phyloP scores from a whole-genome alignment of 2,888 invertebrate genomes.

The Melieria omissa region DNA sequence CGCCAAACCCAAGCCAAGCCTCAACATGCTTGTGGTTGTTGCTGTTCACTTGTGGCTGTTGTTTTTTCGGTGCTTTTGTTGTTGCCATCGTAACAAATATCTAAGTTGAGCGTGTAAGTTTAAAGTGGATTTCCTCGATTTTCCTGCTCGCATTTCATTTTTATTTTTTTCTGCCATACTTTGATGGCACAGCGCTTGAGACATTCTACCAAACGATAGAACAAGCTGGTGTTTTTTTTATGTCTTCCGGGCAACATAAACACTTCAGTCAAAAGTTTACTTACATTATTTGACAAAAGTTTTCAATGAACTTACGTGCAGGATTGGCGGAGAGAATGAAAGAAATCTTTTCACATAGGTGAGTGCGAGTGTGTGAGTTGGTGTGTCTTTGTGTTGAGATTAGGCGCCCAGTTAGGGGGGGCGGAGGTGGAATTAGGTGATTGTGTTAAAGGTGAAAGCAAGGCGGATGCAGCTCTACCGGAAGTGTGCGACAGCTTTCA shows the following conservation, averaged over 20 bases:
- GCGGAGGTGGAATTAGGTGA: too few species aligned
- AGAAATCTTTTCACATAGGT: not conserved
- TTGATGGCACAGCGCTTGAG: too few species aligned
- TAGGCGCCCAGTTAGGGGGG: too few species aligned
- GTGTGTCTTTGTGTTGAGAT: too few species aligned
- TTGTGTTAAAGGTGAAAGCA: too few species aligned
- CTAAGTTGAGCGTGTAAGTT: conserved; percentile 45
- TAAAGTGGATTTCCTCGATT: conserved; percentile 59
- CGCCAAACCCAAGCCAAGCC: conserved; percentile 14
- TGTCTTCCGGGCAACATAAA: conserved; percentile 62
- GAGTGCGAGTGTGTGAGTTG: too few species aligned
- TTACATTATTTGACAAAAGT: conserved; percentile 39
- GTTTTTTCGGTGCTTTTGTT: conserved; percentile 2
- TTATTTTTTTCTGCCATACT: not conserved
- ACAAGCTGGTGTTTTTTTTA: conserved; percentile 47
- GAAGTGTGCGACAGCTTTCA: too few species aligned
- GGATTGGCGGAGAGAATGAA: not conserved
- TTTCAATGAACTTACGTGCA: conserved; percentile 35
- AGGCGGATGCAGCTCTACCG: too few species aligned
- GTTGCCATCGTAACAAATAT: conserved; percentile 6
- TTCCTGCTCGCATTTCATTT: conserved; percentile 29
- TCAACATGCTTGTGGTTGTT: not conserved
- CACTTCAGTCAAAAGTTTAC: conserved; percentile 51
- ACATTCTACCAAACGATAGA: not conserved
- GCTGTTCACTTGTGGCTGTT: not conserved